Evolutionary conservation across 1,140 invertebrate species (phyloP).

Genomic region (Epicauta chinensis): DNA sequence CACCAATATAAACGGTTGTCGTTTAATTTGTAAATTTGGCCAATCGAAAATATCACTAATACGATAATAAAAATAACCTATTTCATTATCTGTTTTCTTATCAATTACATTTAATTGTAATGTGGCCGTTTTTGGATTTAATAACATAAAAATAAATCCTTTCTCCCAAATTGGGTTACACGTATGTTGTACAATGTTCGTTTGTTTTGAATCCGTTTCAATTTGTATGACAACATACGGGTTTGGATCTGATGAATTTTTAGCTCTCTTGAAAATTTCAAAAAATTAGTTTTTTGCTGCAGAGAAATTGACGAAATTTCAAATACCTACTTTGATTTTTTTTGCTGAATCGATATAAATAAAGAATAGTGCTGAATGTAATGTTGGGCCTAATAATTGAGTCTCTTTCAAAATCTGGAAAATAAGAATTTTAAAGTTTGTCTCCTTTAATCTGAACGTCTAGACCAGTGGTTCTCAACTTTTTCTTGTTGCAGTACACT

Average conservation of each 20-base stretch:
- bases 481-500: no score
- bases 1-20: slow-evolving; percentile 2
- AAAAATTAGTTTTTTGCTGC: slow-evolving; percentile 49
- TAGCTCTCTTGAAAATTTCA: no score
- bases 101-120: slow-evolving; percentile 73
- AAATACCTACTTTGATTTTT: neutral
- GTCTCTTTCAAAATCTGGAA: slow-evolving; percentile 65
- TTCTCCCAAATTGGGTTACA: slow-evolving; percentile 66
- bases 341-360: slow-evolving; percentile 82
- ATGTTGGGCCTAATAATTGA: slow-evolving; percentile 60
- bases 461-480: no score
- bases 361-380: slow-evolving; percentile 71
- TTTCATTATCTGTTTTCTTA: slow-evolving; percentile 64
- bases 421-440: neutral
- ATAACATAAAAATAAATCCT: slow-evolving; percentile 82
- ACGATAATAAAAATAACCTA: slow-evolving; percentile 67
- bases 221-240: slow-evolving; percentile 66
- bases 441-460: no score
- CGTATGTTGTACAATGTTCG: slow-evolving; percentile 59
- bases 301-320: neutral
- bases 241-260: slow-evolving; percentile 54
- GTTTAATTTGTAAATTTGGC: slow-evolving; percentile 55
- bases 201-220: slow-evolving; percentile 63
- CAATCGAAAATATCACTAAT: slow-evolving; percentile 63
- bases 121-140: slow-evolving; percentile 78